Conservation (phyloP, 2,888 invertebrate species). For the Choristoneura rosaceana region DNA sequence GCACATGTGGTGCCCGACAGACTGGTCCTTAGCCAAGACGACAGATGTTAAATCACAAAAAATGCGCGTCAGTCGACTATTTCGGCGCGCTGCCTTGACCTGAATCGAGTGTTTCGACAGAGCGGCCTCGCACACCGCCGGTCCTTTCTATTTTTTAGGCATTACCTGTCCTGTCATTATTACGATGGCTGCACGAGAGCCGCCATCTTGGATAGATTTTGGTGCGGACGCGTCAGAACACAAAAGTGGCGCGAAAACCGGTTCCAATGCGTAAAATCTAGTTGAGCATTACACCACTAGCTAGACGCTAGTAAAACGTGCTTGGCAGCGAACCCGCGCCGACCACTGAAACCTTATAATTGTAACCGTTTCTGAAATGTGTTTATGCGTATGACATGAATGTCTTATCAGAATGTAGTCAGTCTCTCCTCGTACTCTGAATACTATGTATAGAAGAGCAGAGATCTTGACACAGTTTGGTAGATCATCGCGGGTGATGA, state of each 20-base stretch:
- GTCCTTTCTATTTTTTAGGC: slow-evolving; percentile 86
- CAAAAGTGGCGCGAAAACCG: slow-evolving; percentile 56
- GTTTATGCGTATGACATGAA: slow-evolving; percentile 15
- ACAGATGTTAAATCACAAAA: slow-evolving; percentile 85
- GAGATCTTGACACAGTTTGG: slow-evolving; percentile 82
- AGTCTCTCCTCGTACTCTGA: slow-evolving; percentile 26
- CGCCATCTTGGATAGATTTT: slow-evolving; percentile 78
- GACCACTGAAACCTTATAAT: slow-evolving; percentile 35
- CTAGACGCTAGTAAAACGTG: slow-evolving; percentile 26
- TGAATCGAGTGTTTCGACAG: slow-evolving; percentile 83
- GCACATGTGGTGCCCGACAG: slow-evolving; percentile 10
- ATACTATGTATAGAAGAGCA: slow-evolving; percentile 50
- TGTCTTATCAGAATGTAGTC: slow-evolving; percentile 47
- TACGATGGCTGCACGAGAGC: slow-evolving; percentile 79
- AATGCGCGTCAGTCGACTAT: slow-evolving; percentile 83
- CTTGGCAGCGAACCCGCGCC: slow-evolving; percentile 19
- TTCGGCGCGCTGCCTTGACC: slow-evolving; percentile 85
- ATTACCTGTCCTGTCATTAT: slow-evolving; percentile 83
- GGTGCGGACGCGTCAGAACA: slow-evolving; percentile 65
- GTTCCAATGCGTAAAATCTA: slow-evolving; percentile 57
- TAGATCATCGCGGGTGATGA: slow-evolving; percentile 76
- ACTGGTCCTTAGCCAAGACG: slow-evolving; percentile 52
- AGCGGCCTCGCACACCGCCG: slow-evolving; percentile 83
- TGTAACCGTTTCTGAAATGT: slow-evolving; percentile 26
- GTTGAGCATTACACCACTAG: slow-evolving; percentile 32